Evolutionary conservation across 1,140 invertebrate species (phyloP).

Genomic region (Andricus grossulariae): DNA sequence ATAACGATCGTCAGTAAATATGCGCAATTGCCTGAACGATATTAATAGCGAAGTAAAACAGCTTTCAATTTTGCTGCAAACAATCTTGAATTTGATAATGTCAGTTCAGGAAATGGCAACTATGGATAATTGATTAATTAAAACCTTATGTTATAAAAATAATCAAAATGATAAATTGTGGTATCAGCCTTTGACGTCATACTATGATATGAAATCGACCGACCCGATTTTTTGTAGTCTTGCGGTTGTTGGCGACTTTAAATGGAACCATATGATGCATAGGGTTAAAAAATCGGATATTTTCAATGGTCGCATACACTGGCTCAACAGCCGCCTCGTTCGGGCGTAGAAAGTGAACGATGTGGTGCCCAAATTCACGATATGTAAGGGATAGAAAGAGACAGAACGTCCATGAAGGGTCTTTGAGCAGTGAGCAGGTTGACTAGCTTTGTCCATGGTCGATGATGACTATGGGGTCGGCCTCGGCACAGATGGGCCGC

Average conservation of each 20-base stretch:
- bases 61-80: too few species aligned
- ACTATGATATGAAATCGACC: too few species aligned
- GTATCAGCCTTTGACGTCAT: too few species aligned
- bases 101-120: too few species aligned
- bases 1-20: too few species aligned
- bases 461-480: conserved; percentile 71
- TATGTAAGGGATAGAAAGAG: conserved; percentile 41
- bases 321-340: conserved; percentile 44
- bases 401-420: conserved; percentile 62
- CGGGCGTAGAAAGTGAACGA: conserved; percentile 65
- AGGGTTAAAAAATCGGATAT: conserved; percentile 58
- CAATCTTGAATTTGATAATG: too few species aligned
- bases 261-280: conserved; percentile 69
- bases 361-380: background rate
- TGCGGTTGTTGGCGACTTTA: conserved; percentile 66
- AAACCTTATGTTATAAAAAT: too few species aligned
- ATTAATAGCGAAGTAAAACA: too few species aligned
- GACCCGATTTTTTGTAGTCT: conserved; percentile 39
- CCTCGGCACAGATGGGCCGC: conserved; percentile 74
- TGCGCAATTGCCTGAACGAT: too few species aligned
- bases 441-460: conserved; percentile 71
- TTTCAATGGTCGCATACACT: conserved; percentile 22
- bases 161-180: too few species aligned
- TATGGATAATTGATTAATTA: too few species aligned
- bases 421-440: conserved; percentile 70